Evolutionary conservation across 2,113 vertebrate species (phyloP).

Genomic region (Salvator merianae): DNA sequence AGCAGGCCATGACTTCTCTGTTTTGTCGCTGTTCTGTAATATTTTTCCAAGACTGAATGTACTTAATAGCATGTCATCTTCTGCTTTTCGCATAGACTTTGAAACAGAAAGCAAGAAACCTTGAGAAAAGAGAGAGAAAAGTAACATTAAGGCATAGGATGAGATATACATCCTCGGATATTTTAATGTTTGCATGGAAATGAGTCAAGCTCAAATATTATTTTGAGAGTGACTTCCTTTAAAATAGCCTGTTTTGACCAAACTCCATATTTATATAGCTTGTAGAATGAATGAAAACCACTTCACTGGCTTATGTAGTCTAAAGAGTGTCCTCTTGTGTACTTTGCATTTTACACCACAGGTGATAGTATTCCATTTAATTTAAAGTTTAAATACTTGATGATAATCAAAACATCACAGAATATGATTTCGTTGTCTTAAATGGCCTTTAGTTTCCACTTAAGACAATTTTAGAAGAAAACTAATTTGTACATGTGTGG

Average conservation of each 20-base stretch:
- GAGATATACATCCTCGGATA: conserved; percentile 73
- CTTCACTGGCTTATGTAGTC: conserved; percentile 64
- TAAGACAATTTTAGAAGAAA: conserved; percentile 51
- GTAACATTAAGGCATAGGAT: conserved; percentile 73
- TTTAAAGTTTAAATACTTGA: conserved; percentile 45
- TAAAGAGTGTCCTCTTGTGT: conserved; percentile 60
- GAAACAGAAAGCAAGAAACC: conserved; percentile 75
- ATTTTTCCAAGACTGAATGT: conserved; percentile 69
- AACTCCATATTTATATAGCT: conserved; percentile 73
- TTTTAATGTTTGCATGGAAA: conserved; percentile 29
- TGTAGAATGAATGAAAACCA: conserved; percentile 66
- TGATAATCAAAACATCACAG: conserved; percentile 60
- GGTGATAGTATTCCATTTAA: conserved; percentile 50
- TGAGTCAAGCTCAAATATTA: conserved; percentile 32
- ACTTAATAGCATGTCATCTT: conserved; percentile 74
- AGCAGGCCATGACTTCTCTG: conserved; percentile 50
- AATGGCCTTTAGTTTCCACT: conserved; percentile 38
- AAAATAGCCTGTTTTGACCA: background rate
- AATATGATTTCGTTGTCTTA: conserved; percentile 36
- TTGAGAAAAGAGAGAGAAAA: conserved; percentile 83
- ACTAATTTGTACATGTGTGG: conserved; percentile 48
- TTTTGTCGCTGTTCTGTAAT: conserved; percentile 68
- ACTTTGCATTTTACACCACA: conserved; percentile 55
- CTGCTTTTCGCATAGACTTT: conserved; percentile 72
- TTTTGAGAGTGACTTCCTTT: conserved; percentile 43